A percentile compares a stretch with the other conserved stretches of the same genome.
Conservation (phyloP, 2,797 vertebrate species). For the Myiothlypis coronata region DNA sequence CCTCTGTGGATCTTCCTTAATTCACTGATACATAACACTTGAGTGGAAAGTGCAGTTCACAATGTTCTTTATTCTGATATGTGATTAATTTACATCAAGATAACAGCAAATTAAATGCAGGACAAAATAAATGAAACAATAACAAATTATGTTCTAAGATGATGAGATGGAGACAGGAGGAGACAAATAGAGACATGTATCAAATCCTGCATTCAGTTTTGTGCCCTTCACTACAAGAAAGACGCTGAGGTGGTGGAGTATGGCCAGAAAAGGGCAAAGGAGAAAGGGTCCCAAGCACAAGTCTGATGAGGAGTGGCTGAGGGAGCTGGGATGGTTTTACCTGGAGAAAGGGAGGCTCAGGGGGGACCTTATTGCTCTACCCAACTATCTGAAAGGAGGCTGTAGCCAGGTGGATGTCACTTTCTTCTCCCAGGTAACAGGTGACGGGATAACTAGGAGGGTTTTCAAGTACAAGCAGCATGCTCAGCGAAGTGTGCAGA, state of each 20-base stretch:
- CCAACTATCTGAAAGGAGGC: neutral
- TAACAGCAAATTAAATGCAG: neutral
- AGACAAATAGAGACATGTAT: neutral
- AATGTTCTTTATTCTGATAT: neutral
- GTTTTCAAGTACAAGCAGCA: neutral
- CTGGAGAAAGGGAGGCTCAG: neutral
- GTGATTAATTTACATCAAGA: neutral
- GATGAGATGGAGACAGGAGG: neutral
- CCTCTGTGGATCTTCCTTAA: neutral
- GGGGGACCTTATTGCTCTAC: too few relatives aligned
- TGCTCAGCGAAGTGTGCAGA: neutral
- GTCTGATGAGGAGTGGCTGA: neutral
- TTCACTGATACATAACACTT: neutral
- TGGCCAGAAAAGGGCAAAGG: neutral
- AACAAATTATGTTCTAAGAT: neutral
- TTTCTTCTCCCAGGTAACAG: neutral
- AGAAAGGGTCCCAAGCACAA: neutral
- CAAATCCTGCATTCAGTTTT: neutral
- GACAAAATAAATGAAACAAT: neutral
- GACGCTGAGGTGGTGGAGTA: neutral
- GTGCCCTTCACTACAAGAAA: neutral
- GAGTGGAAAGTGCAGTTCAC: neutral
- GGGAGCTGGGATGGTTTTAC: neutral
- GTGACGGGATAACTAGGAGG: too few relatives aligned
- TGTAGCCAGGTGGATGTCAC: fast-evolving